Evolutionary conservation across 2,888 invertebrate species (phyloP).

Genomic region (Alloplasta piceator): DNA sequence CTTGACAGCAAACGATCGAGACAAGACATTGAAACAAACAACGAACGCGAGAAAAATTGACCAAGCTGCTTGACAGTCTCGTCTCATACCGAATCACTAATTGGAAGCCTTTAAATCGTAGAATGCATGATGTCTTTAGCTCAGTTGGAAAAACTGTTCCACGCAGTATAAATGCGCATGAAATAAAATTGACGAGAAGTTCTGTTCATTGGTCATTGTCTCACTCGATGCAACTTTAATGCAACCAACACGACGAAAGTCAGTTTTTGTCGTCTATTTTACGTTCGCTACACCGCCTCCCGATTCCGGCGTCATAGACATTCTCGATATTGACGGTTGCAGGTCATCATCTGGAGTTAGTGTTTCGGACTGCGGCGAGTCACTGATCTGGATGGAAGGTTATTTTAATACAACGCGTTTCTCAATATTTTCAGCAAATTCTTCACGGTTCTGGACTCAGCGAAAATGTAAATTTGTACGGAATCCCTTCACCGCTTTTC

Average conservation of each 20-base stretch:
- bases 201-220: conserved; percentile 4
- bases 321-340: conserved; percentile 12
- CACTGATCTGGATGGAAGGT: not conserved
- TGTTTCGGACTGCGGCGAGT: not conserved
- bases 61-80: too few species aligned
- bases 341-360: not conserved
- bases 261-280: not conserved
- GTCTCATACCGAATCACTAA: too few species aligned
- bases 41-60: too few species aligned
- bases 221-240: not conserved
- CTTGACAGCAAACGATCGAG: too few species aligned
- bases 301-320: conserved; percentile 4
- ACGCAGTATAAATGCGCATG: conserved; percentile 21
- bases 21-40: too few species aligned
- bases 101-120: conserved; percentile 47
- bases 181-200: conserved; percentile 8
- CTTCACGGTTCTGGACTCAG: conserved; percentile 6
- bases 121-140: conserved; percentile 17
- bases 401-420: not conserved
- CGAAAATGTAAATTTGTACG: conserved; percentile 27
- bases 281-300: not conserved
- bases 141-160: conserved; percentile 15
- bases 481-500: conserved; percentile 1
- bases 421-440: conserved; percentile 12
- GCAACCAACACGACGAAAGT: not conserved